Conservation (phyloP, 1,140 invertebrate species). For the Galleria mellonella region DNA sequence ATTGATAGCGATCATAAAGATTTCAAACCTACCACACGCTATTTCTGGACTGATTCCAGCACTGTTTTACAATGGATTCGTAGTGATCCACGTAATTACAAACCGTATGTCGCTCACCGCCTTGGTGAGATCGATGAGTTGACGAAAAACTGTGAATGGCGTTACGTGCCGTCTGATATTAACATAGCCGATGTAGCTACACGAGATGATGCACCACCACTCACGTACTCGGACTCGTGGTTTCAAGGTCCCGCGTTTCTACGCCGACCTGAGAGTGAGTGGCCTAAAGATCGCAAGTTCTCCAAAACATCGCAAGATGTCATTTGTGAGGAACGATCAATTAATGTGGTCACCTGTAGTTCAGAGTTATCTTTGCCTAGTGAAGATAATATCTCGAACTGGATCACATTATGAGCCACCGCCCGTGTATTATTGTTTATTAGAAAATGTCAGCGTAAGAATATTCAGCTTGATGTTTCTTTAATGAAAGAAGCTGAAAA, state of each 20-base stretch:
- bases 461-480: conserved; percentile 5
- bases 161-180: conserved; percentile 24
- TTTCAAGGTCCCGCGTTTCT: conserved; percentile 18
- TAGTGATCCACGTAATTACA: conserved; percentile 21
- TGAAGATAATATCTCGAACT: conserved; percentile 12
- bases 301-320: conserved; percentile 1
- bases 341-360: conserved; percentile 2
- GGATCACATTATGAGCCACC: conserved; percentile 8
- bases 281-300: conserved; percentile 10
- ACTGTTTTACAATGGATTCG: conserved; percentile 20
- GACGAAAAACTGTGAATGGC: conserved; percentile 28
- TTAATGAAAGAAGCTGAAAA: too few species aligned
- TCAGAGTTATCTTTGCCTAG: conserved; percentile 5
- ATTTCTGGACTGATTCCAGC: conserved; percentile 22
- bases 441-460: conserved; percentile 12
- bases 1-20: conserved; percentile 21
- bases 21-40: conserved; percentile 4
- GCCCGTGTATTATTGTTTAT: too few species aligned
- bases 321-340: conserved; percentile 5
- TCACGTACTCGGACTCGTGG: too few species aligned
- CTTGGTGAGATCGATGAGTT: conserved; percentile 37
- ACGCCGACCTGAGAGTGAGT: conserved; percentile 8
- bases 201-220: too few species aligned
- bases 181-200: conserved; percentile 33
- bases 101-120: conserved; percentile 45